phyloP scores from a whole-genome alignment of 2,888 invertebrate genomes.

The Hirtodrosophila trivittata region DNA sequence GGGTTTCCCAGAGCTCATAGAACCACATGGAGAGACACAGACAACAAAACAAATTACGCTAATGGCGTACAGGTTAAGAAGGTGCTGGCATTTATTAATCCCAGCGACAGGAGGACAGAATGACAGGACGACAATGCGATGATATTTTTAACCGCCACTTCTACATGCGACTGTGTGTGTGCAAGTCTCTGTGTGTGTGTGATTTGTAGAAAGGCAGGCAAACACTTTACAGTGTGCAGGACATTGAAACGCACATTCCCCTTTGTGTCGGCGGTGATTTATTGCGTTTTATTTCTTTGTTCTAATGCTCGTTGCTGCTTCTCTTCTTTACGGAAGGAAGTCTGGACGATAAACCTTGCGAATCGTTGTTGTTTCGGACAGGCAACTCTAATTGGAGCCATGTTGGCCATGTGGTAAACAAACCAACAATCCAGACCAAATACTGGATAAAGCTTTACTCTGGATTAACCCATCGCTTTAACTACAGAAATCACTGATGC shows the following conservation, averaged over 20 bases:
- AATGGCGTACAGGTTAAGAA: constrained; percentile 73
- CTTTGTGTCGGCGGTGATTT: constrained; percentile 54
- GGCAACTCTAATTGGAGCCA: constrained; percentile 59
- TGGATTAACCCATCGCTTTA: no score
- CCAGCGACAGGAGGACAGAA: constrained; percentile 34
- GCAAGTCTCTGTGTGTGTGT: constrained; percentile 23
- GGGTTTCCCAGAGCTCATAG: constrained; percentile 42
- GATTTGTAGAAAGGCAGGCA: constrained; percentile 34
- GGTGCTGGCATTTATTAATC: constrained; percentile 60
- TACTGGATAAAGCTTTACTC: constrained; percentile 29
- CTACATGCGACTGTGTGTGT: constrained; percentile 13
- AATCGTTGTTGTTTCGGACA: constrained; percentile 37
- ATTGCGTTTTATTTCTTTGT: constrained; percentile 38
- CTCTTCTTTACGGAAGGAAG: constrained; percentile 58
- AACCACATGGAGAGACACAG: constrained; percentile 8
- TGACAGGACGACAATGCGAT: constrained; percentile 8
- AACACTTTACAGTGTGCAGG: constrained; percentile 36
- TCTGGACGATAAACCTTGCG: constrained; percentile 59
- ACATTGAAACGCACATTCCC: constrained; percentile 35
- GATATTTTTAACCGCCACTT: constrained; percentile 15
- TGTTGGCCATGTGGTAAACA: constrained; percentile 39
- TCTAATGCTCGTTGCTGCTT: constrained; percentile 28
- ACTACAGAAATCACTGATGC: no score
- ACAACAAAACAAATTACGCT: constrained; percentile 73
- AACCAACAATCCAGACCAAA: constrained; percentile 33